Percentiles rank a stretch among this genome's conserved stretches.
phyloP scores from a whole-genome alignment of 2,888 invertebrate species.

The Rhagonycha lutea region DNA sequence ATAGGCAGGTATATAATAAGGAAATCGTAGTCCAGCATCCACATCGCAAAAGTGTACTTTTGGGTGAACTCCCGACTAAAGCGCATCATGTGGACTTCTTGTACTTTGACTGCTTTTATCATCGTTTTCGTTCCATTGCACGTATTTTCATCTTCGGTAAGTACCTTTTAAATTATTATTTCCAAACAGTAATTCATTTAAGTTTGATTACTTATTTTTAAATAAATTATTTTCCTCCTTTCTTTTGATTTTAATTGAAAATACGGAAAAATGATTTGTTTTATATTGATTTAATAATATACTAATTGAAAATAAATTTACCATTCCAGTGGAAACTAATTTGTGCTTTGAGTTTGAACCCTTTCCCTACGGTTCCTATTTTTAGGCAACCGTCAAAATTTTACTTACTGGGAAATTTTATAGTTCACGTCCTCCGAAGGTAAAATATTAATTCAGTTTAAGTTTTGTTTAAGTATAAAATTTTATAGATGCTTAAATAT shows the following conservation, averaged over 20 bases:
- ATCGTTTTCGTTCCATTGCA: not conserved
- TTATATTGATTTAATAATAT: not conserved
- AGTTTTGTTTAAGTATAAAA: not conserved
- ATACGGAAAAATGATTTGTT: not conserved
- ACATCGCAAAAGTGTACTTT: constrained; percentile 2
- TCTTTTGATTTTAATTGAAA: not conserved
- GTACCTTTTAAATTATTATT: not conserved
- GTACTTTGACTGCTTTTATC: not conserved
- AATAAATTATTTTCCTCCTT: not conserved
- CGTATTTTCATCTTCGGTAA: not conserved
- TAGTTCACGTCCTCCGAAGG: not conserved
- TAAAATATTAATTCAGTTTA: not conserved
- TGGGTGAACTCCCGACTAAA: not conserved
- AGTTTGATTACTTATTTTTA: not conserved
- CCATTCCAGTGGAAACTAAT: not conserved
- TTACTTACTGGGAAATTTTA: not conserved
- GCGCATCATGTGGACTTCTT: not conserved
- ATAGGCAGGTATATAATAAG: constrained; percentile 21
- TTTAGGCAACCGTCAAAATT: not conserved
- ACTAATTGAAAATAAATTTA: not conserved
- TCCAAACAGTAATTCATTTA: not conserved
- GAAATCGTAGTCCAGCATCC: constrained; percentile 16
- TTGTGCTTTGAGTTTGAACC: constrained; percentile 1
- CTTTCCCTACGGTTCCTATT: not conserved
- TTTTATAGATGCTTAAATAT: not conserved